Conservation (phyloP, 2,888 invertebrate species). For the Cybosia mesomella region DNA sequence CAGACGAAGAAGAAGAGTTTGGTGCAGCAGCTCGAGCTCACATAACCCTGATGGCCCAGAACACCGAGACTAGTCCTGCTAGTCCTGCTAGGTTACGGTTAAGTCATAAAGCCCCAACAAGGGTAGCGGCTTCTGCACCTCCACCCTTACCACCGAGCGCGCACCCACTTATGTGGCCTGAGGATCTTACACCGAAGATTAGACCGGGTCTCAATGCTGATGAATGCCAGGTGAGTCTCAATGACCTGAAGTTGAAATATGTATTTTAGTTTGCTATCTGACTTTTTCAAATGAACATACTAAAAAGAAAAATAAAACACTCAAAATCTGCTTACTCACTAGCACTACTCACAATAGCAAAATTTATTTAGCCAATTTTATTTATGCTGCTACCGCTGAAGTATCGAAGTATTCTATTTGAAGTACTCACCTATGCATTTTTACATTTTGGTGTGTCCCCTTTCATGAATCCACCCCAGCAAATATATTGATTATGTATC, state of each 20-base stretch:
- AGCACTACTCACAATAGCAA: too few relatives aligned
- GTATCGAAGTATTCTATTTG: too few relatives aligned
- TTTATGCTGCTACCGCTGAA: too few relatives aligned
- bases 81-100: constrained; percentile 30
- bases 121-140: constrained; percentile 73
- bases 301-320: too few relatives aligned
- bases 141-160: constrained; percentile 68
- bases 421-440: too few relatives aligned
- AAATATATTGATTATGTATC: too few relatives aligned
- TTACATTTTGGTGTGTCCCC: too few relatives aligned
- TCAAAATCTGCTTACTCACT: too few relatives aligned
- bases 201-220: constrained; percentile 70
- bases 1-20: constrained; percentile 76
- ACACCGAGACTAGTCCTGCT: constrained; percentile 18
- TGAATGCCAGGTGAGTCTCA: constrained; percentile 71
- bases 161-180: constrained; percentile 72
- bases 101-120: constrained; percentile 48
- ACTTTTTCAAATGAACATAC: too few relatives aligned
- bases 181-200: constrained; percentile 68
- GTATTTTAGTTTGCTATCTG: too few relatives aligned
- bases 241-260: neutral
- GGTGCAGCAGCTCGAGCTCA: constrained; percentile 58
- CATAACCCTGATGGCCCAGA: constrained; percentile 30
- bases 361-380: too few relatives aligned
- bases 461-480: too few relatives aligned